Conservation (phyloP, 1,140 invertebrate genomes). For the Drosophila mauritiana region DNA sequence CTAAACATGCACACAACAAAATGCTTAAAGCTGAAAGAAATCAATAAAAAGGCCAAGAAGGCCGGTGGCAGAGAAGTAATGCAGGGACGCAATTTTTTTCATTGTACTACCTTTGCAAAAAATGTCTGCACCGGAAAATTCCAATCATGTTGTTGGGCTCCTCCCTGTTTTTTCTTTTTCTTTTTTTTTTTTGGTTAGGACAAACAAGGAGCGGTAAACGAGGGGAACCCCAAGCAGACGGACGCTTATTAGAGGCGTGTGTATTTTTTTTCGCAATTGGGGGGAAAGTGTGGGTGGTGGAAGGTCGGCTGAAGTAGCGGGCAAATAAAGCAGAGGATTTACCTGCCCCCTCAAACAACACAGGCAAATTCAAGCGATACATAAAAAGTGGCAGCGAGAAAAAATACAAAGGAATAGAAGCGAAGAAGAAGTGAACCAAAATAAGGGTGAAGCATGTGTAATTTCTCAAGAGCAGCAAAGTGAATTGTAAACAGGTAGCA, state of each 20-base stretch:
- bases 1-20: constrained; percentile 35
- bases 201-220: constrained; percentile 43
- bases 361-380: constrained; percentile 69
- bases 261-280: background rate
- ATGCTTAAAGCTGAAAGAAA: constrained; percentile 51
- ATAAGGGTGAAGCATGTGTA: constrained; percentile 57
- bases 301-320: constrained; percentile 59
- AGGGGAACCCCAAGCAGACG: constrained; percentile 42
- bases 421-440: constrained; percentile 6
- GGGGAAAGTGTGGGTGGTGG: constrained; percentile 10
- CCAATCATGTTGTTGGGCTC: constrained; percentile 74
- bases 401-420: constrained; percentile 2
- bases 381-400: constrained; percentile 32
- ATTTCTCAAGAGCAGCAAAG: constrained; percentile 77
- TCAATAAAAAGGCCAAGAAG: constrained; percentile 57
- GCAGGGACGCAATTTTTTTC: constrained; percentile 47
- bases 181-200: constrained; percentile 39
- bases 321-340: constrained; percentile 83
- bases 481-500: constrained; percentile 71
- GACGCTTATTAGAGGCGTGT: constrained; percentile 66
- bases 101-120: constrained; percentile 54
- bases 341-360: constrained; percentile 51
- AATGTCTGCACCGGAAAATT: constrained; percentile 82
- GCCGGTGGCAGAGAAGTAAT: constrained; percentile 47
- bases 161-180: background rate